Base-by-base conservation (phyloP, 2,888 invertebrate species). In the Ganaspis brasiliensis region DNA sequence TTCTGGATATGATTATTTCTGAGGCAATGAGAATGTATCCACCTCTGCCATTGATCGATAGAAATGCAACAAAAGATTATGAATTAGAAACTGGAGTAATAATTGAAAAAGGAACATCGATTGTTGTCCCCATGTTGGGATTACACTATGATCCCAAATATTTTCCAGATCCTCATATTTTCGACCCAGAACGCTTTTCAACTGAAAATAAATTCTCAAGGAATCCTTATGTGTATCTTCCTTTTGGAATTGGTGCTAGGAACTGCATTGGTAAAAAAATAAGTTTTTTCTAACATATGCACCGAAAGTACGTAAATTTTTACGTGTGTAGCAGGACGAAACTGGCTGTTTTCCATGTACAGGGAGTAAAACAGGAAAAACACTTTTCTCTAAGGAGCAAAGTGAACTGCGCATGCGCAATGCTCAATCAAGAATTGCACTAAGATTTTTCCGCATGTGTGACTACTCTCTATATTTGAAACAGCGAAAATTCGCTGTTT, bases 1-100 rank as follows among this genome's bases (percentile, higher is more conserved):
- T n/a, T n/a, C n/a, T n/a, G n/a, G n/a, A n/a, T n/a, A n/a, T n/a
- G n/a, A n/a, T n/a, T n/a, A n/a, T n/a, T n/a, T n/a, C 89, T 56
- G 92, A 92, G 85, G 89, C 90, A 0, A 84, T 92, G 10, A 85
- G 92, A 26, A 87, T 89, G 77, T 92, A 91, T 78, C 92, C 92
- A 14, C 88, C 91, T 0, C 79, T 90, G 3, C 83, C 85, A 0
- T 85, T 88, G 10, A 37, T 91, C 73, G 87, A 88, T 73, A 85
- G 91, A 24, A 35, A 83, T 4, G 52, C 87, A 3, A 74, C n/a
- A 2, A 31, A 73, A 1, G 85, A 89, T 57, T 91, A 89, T 77
- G 82, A 87, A 59, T 4, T 90, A 0, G 80, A 85, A 5, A 84
- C 85, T 0, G 79, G 88, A 59, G 12, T 88, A 8, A 72, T 83